Percentiles rank a stretch among this genome's conserved stretches.
phyloP scores from a whole-genome alignment of 2,888 invertebrate genomes.

The Quadriops clusia region DNA sequence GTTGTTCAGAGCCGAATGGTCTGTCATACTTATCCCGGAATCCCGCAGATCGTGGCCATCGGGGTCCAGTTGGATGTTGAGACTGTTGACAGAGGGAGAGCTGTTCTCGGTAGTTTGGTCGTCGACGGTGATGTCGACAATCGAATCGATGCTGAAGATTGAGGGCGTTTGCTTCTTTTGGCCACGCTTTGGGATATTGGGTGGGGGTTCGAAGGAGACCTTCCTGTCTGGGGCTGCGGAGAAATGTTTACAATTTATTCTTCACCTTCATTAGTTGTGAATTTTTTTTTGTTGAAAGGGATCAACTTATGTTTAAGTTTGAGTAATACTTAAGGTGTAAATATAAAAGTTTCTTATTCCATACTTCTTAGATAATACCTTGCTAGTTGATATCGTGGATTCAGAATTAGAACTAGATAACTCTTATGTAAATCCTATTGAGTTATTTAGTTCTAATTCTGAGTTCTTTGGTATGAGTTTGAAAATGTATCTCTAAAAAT shows the following conservation, averaged over 20 bases:
- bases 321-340: too few relatives aligned
- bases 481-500: too few relatives aligned
- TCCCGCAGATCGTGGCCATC: slow-evolving; percentile 41
- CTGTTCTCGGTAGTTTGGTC: slow-evolving; percentile 28
- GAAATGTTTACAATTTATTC: too few relatives aligned
- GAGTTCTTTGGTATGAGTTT: too few relatives aligned
- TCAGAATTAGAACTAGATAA: too few relatives aligned
- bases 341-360: too few relatives aligned
- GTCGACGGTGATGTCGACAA: slow-evolving; percentile 39
- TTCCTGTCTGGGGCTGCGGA: slow-evolving; percentile 49
- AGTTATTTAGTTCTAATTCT: too few relatives aligned
- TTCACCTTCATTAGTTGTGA: too few relatives aligned
- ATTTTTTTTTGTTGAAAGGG: not conserved
- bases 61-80: slow-evolving; percentile 17
- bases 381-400: too few relatives aligned
- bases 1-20: slow-evolving; percentile 32
- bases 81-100: slow-evolving; percentile 22
- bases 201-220: slow-evolving; percentile 34
- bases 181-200: slow-evolving; percentile 35
- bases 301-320: slow-evolving; percentile 5
- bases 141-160: slow-evolving; percentile 35
- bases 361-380: not conserved
- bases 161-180: slow-evolving; percentile 38
- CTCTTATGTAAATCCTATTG: too few relatives aligned
- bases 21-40: slow-evolving; percentile 40